These are phyloP conservation scores for Drosophila eohydei DNA, from an alignment of 2,888 invertebrate genomes.

Conservation along the genomic window DNA sequence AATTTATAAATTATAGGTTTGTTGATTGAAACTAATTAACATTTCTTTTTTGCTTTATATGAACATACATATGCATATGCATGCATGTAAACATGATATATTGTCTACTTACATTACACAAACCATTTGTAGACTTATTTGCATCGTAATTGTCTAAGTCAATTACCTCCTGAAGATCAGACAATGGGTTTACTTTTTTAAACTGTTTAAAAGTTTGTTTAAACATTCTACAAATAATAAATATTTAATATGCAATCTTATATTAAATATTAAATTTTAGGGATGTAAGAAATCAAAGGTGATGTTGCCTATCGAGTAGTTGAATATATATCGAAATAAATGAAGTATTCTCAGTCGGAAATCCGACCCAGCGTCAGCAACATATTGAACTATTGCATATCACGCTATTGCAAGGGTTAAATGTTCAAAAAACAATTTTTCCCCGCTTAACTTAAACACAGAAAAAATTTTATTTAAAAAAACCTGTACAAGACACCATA, in stretches of 20 bases:
- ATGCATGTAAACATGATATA: background rate
- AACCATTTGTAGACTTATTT: background rate
- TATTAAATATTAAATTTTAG: background rate
- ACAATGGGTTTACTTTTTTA: constrained; percentile 89
- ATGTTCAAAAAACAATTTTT: no score
- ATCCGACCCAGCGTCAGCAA: no score
- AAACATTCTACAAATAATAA: constrained; percentile 85
- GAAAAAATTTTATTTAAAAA: no score
- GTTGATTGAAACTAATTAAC: background rate
- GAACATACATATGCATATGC: background rate
- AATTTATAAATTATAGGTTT: no score
- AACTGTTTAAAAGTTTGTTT: constrained; percentile 92
- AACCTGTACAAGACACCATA: no score
- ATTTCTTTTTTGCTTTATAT: background rate
- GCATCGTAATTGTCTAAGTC: constrained; percentile 84
- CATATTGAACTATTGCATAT: no score
- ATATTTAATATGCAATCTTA: background rate
- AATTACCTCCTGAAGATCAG: constrained; percentile 88
- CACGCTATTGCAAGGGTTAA: no score
- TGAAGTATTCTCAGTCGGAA: no score
- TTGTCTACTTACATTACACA: constrained; percentile 30
- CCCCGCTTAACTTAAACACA: no score
- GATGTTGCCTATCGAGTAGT: background rate
- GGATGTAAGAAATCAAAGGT: background rate
- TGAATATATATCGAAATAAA: background rate